Conservation (phyloP, 2,113 vertebrate genomes). For the Tricholaema leucomelas region DNA sequence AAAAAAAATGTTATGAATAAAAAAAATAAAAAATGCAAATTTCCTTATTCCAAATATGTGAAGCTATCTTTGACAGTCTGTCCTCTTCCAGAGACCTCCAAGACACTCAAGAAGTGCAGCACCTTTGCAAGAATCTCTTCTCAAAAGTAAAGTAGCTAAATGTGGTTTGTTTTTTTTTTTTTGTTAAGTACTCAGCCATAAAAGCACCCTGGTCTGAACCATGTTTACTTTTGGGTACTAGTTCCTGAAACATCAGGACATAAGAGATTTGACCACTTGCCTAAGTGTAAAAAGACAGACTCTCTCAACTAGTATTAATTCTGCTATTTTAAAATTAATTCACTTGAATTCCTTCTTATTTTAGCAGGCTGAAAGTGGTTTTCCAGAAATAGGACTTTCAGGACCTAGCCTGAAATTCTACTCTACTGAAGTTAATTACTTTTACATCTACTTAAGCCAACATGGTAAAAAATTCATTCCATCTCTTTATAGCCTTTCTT, state of each 20-base stretch:
- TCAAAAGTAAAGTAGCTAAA: neutral
- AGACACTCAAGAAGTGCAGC: neutral
- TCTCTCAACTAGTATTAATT: neutral
- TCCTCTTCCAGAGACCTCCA: neutral
- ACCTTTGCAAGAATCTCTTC: neutral
- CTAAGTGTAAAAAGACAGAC: neutral
- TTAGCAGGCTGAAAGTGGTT: neutral
- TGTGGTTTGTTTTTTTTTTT: neutral
- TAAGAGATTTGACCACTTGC: neutral
- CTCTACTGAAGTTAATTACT: neutral
- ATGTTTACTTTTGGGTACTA: neutral
- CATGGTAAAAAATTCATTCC: neutral
- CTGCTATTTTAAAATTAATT: neutral
- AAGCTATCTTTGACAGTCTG: neutral
- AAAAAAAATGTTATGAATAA: neutral
- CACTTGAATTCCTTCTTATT: neutral
- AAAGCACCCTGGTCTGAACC: neutral
- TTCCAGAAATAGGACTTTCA: neutral
- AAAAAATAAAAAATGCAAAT: neutral
- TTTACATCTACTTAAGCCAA: neutral
- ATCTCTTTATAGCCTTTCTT: neutral
- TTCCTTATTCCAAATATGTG: neutral
- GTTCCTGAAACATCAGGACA: neutral
- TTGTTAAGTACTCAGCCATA: neutral
- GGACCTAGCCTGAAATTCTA: neutral